These are phyloP conservation scores for Dissostichus mawsoni DNA, from an alignment of 2,113 vertebrate species.

Conservation along the genomic window DNA sequence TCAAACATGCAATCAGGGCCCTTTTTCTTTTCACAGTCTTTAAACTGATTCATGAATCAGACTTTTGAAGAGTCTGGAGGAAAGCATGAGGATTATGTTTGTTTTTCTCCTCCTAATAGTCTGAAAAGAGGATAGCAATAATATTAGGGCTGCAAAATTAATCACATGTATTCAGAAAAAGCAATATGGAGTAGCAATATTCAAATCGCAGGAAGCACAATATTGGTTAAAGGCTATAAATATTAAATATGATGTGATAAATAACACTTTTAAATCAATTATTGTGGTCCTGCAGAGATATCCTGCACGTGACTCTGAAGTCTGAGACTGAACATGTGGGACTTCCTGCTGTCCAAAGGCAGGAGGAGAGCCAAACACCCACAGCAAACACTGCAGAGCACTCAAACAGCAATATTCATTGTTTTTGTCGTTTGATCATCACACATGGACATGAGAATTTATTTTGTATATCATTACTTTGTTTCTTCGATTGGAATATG, in stretches of 20 bases:
- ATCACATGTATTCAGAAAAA: too few species aligned
- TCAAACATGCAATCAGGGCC: slow-evolving; percentile 25
- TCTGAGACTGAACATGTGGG: slow-evolving; percentile 45
- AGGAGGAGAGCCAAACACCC: slow-evolving; percentile 9
- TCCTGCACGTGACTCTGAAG: slow-evolving; percentile 38
- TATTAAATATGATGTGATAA: too few species aligned
- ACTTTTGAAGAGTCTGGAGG: not conserved
- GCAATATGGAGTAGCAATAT: too few species aligned
- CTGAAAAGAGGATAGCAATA: not conserved
- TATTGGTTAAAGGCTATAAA: too few species aligned
- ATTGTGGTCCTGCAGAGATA: too few species aligned
- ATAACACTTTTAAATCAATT: too few species aligned
- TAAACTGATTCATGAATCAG: slow-evolving; percentile 23
- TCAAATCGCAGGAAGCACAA: too few species aligned
- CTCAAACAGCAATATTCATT: slow-evolving; percentile 11
- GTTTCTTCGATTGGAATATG: slow-evolving; percentile 11
- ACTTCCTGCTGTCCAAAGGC: slow-evolving; percentile 39
- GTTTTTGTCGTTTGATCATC: not conserved
- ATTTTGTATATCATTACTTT: not conserved
- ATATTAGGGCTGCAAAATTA: too few species aligned
- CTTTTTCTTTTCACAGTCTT: slow-evolving; percentile 26
- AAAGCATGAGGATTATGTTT: not conserved
- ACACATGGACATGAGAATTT: not conserved
- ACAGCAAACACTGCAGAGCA: not conserved
- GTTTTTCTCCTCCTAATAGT: not conserved